Conservation (phyloP, 1,140 invertebrate species). For the Drosophila albomicans region DNA sequence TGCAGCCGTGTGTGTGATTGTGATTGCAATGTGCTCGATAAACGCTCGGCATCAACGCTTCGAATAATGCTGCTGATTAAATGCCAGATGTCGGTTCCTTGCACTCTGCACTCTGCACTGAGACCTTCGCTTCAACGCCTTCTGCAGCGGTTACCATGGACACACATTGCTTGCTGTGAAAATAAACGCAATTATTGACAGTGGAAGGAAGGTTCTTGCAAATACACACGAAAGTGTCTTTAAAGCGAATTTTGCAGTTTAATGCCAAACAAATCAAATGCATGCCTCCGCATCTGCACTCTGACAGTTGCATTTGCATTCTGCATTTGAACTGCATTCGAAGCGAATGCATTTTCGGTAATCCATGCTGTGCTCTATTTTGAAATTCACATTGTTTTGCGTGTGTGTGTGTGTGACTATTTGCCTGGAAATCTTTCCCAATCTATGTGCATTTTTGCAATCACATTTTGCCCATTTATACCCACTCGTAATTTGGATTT, state of each 20-base stretch:
- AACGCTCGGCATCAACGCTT: background rate
- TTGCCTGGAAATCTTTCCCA: slow-evolving; percentile 2
- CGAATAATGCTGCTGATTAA: slow-evolving; percentile 20
- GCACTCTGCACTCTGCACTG: background rate
- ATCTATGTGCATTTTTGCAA: background rate
- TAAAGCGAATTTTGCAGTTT: background rate
- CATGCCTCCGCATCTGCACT: background rate
- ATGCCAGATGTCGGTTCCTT: slow-evolving; percentile 8
- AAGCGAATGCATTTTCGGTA: slow-evolving; percentile 9
- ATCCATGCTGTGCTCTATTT: background rate
- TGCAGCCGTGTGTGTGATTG: background rate
- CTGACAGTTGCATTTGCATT: slow-evolving; percentile 25
- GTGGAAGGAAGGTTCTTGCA: background rate
- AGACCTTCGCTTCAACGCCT: background rate
- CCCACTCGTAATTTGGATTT: background rate
- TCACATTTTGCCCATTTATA: slow-evolving; percentile 11
- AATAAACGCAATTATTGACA: slow-evolving; percentile 20
- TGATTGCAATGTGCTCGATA: slow-evolving; percentile 34
- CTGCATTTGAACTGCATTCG: background rate
- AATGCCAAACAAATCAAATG: slow-evolving; percentile 1
- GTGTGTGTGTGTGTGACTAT: background rate
- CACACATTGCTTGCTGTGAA: slow-evolving; percentile 1
- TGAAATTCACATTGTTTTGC: background rate
- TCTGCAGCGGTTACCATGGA: slow-evolving; percentile 20
- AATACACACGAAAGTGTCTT: slow-evolving; percentile 19